Percentiles rank a stretch among this genome's conserved stretches.
phyloP scores from a whole-genome alignment of 2,113 vertebrate genomes.

The Pomatostomus ruficeps region DNA sequence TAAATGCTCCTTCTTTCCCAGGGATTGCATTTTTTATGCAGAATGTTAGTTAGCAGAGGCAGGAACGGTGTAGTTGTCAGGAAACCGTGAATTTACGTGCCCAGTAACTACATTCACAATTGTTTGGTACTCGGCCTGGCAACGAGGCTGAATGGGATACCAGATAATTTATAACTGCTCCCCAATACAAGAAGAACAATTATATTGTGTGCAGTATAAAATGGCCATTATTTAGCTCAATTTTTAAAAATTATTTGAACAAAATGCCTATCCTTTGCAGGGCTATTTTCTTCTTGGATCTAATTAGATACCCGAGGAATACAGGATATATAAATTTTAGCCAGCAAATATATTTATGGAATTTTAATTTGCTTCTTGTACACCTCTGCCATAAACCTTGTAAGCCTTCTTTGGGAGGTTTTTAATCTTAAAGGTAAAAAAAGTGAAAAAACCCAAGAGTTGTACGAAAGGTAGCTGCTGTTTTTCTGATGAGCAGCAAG shows the following conservation, averaged over 20 bases:
- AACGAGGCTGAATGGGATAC: slow-evolving; percentile 57
- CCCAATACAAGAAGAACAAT: slow-evolving; percentile 67
- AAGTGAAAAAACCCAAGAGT: not conserved
- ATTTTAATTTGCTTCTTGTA: slow-evolving; percentile 62
- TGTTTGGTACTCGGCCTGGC: slow-evolving; percentile 55
- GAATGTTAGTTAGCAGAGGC: slow-evolving; percentile 62
- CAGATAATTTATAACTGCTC: slow-evolving; percentile 68
- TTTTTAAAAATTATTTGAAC: slow-evolving; percentile 65
- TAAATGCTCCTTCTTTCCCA: slow-evolving; percentile 66
- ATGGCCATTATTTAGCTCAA: slow-evolving; percentile 68
- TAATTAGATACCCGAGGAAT: slow-evolving; percentile 71
- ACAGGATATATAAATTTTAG: slow-evolving; percentile 62
- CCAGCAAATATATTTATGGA: slow-evolving; percentile 67
- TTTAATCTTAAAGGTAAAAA: slow-evolving; percentile 45
- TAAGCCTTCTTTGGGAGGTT: slow-evolving; percentile 6
- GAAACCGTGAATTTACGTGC: slow-evolving; percentile 50
- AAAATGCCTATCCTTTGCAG: slow-evolving; percentile 59
- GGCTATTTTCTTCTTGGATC: slow-evolving; percentile 57
- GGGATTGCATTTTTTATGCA: slow-evolving; percentile 62
- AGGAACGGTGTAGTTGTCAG: slow-evolving; percentile 59
- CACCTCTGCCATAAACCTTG: slow-evolving; percentile 51
- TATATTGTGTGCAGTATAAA: slow-evolving; percentile 68
- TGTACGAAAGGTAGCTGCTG: not conserved
- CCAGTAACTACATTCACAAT: slow-evolving; percentile 58
- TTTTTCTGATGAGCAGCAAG: slow-evolving; percentile 6